A percentile compares a stretch with the other conserved stretches of the same genome.
phyloP scores from a whole-genome alignment of 2,888 invertebrate species.

The Adelognathus sp. region DNA sequence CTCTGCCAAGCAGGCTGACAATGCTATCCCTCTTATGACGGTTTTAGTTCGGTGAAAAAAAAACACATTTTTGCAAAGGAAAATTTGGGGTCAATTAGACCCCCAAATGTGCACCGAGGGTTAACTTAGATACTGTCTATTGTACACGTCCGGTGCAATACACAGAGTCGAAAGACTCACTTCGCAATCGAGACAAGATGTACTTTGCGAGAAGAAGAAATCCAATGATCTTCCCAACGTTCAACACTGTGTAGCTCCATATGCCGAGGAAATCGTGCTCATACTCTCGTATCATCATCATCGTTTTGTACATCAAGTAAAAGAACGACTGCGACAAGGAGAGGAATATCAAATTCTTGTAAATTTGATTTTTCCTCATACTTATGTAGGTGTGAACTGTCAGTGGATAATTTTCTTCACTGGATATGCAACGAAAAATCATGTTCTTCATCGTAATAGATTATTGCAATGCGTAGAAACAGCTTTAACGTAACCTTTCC shows the following conservation, averaged over 20 bases:
- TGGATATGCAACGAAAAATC: slow-evolving; percentile 5
- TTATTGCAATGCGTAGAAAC: neutral
- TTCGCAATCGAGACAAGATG: slow-evolving; percentile 25
- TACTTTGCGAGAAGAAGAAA: slow-evolving; percentile 33
- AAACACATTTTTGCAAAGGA: too few species aligned
- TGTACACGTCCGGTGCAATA: too few species aligned
- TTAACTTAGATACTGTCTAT: too few species aligned
- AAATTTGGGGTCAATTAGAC: too few species aligned
- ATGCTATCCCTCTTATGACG: too few species aligned
- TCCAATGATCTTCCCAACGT: slow-evolving; percentile 38
- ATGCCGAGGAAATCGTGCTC: slow-evolving; percentile 55
- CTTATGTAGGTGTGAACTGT: slow-evolving; percentile 51
- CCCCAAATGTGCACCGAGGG: too few species aligned
- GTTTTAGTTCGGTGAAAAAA: too few species aligned
- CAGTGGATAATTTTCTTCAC: slow-evolving; percentile 36
- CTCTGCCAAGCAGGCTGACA: too few species aligned
- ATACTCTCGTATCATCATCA: slow-evolving; percentile 52
- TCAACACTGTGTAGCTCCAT: slow-evolving; percentile 42
- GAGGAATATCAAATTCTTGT: slow-evolving; percentile 47
- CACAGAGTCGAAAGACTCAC: slow-evolving; percentile 23
- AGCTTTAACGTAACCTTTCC: neutral
- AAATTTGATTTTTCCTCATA: slow-evolving; percentile 44
- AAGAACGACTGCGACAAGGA: slow-evolving; percentile 32
- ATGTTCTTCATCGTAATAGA: slow-evolving; percentile 24
- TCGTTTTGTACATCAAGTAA: slow-evolving; percentile 39